Conservation (phyloP, 2,113 vertebrate genomes). For the Paramisgurnus dabryanus region DNA sequence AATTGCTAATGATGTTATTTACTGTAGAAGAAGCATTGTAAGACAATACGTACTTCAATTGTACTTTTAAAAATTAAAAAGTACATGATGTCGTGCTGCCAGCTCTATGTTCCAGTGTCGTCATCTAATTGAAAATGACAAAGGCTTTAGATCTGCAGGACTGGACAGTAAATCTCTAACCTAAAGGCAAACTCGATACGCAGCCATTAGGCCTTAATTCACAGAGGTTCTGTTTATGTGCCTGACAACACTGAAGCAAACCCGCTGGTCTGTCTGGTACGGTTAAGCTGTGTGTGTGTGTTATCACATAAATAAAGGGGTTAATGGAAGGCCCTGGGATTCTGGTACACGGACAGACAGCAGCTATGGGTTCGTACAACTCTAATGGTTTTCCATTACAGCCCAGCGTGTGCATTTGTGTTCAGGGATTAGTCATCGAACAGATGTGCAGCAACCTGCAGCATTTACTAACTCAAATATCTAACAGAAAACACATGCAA, state of each 20-base stretch:
- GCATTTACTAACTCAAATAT: constrained; percentile 4
- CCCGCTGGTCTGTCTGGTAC: not conserved
- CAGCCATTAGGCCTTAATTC: constrained; percentile 3
- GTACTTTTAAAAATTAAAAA: too few relatives aligned
- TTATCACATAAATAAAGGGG: constrained; percentile 23
- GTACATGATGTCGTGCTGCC: not conserved
- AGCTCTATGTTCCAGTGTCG: not conserved
- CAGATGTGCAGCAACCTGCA: not conserved
- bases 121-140: not conserved
- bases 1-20: too few relatives aligned
- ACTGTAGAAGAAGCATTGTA: too few relatives aligned
- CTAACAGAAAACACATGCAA: not conserved
- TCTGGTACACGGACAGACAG: not conserved
- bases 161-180: constrained; percentile 3
- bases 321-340: constrained; percentile 7
- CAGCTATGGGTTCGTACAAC: constrained; percentile 13
- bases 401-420: constrained; percentile 17
- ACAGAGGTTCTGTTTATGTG: constrained; percentile 2
- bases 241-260: not conserved
- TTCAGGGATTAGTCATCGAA: constrained; percentile 7
- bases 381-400: constrained; percentile 30
- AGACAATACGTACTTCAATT: too few relatives aligned
- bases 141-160: not conserved
- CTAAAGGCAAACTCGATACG: constrained; percentile 3
- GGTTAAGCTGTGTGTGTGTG: constrained; percentile 24